Evolutionary conservation across 2,888 invertebrate genomes (phyloP), one percentile per base, ranked within the genome.

Genomic region (Sphaerophoria taeniata): DNA sequence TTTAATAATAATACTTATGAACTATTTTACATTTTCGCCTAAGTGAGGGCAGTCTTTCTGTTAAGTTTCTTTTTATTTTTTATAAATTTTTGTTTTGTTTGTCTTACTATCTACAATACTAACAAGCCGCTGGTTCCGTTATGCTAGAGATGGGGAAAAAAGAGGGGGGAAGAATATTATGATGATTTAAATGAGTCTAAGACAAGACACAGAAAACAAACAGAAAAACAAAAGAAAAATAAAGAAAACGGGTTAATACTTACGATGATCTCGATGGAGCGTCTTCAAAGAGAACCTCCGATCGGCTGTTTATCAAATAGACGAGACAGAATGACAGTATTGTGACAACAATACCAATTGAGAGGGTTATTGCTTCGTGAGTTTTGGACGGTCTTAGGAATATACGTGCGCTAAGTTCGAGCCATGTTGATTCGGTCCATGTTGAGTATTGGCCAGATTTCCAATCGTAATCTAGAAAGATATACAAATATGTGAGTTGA

Each of bases 391-490:
- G 95, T 88, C 94, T 93, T 77, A 98, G 93, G 91, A 97, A 97
- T 93, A 98, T 94, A 86, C 96, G 94, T 81, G 96, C 95, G 88
- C 93, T 94, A 88, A 97, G 93, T 73, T 94, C 93, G 74, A 93
- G 93, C 97, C 98, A 98, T 53, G 96, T 94, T 0, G 97, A 97
- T 93, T 98, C 98, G 24, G 97, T 95, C 98, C 98, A 98, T 11
- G 97, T 95, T 4, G 97, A 97, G 91, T 95, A 98, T 88, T 93
- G 87, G 12, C 95, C 95, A 0, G 96, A 96, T 24, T 93, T 92
- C 94, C 96, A 95, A 89, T 97, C 94, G 90, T 97, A 97, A 89
- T 94, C 96, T 96, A 88, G 33, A 90, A 91, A 87, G n/a, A 77
- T 83, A 78, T 0, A 0, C 12, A 43, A 6, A 43, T 11, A 11